A percentile compares a stretch with the other conserved stretches of the same genome.
phyloP scores from a whole-genome alignment of 1,140 invertebrate genomes.

The Zelostemma sp. region DNA sequence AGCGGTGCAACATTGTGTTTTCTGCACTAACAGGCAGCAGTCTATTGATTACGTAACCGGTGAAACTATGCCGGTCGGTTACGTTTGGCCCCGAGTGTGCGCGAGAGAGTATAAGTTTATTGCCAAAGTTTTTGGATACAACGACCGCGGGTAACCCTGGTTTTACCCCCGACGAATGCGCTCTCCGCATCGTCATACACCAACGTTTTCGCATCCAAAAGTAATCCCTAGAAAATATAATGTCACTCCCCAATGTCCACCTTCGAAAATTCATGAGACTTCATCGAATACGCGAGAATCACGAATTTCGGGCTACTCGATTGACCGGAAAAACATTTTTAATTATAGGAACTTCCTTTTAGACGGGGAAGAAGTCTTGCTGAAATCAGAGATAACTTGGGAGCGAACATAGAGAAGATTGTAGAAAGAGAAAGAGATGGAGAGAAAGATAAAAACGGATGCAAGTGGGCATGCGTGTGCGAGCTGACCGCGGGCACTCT shows the following conservation, averaged over 20 bases:
- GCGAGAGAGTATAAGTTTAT: slow-evolving; percentile 68
- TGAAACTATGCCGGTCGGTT: slow-evolving; percentile 62
- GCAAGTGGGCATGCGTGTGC: slow-evolving; percentile 19
- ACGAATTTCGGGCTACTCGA: not conserved
- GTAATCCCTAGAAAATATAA: not conserved
- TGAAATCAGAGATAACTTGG: not conserved
- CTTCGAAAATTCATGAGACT: slow-evolving; percentile 22
- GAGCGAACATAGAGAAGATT: slow-evolving; percentile 11
- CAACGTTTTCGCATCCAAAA: slow-evolving; percentile 3
- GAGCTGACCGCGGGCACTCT: slow-evolving; percentile 39
- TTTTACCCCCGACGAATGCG: slow-evolving; percentile 53
- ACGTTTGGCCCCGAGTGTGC: slow-evolving; percentile 53
- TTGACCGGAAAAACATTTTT: not conserved
- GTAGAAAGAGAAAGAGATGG: not conserved
- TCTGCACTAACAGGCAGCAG: slow-evolving; percentile 44
- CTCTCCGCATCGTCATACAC: slow-evolving; percentile 40
- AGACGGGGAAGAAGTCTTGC: slow-evolving; percentile 12
- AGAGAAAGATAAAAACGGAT: slow-evolving; percentile 18
- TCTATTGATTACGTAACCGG: slow-evolving; percentile 57
- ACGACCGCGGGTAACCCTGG: slow-evolving; percentile 69
- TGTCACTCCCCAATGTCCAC: not conserved
- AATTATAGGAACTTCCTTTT: too few relatives aligned
- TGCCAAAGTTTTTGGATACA: slow-evolving; percentile 71
- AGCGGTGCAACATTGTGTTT: slow-evolving; percentile 39
- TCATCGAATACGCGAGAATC: not conserved